Conservation (phyloP, 2,888 invertebrate genomes). For the Embidobia sp. region DNA sequence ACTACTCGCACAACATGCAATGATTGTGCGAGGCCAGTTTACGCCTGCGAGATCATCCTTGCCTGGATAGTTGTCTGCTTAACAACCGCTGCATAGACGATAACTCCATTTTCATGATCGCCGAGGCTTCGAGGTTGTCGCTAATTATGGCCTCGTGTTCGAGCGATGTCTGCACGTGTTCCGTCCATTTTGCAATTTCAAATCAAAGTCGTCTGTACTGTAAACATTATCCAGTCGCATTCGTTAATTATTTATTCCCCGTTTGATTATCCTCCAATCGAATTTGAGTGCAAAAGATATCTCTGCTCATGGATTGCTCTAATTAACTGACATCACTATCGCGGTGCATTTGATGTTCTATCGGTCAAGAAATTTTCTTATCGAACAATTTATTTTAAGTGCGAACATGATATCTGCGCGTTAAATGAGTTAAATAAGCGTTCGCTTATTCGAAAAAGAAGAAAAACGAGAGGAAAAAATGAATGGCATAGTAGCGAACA, state of each 20-base stretch:
- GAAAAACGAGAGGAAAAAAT: constrained; percentile 3
- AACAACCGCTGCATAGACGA: constrained; percentile 71
- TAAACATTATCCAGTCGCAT: constrained; percentile 32
- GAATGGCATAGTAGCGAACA: constrained; percentile 11
- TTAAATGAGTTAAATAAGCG: too few species aligned
- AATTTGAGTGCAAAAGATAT: constrained; percentile 11
- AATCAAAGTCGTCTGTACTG: constrained; percentile 41
- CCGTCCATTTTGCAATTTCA: constrained; percentile 41
- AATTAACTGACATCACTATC: constrained; percentile 18
- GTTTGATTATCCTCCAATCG: constrained; percentile 13
- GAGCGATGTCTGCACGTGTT: constrained; percentile 35
- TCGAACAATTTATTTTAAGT: constrained; percentile 2
- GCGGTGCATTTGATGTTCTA: neutral
- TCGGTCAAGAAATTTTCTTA: neutral
- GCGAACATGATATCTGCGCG: too few species aligned
- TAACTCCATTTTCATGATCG: constrained; percentile 73
- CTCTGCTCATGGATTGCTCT: constrained; percentile 17
- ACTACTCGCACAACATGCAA: too few species aligned
- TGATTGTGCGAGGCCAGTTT: constrained; percentile 72
- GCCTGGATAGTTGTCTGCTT: constrained; percentile 61
- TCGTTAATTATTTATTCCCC: constrained; percentile 32
- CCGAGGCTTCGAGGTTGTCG: constrained; percentile 35
- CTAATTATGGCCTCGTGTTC: constrained; percentile 50
- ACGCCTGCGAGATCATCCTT: constrained; percentile 69
- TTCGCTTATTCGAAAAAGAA: too few species aligned